Evolutionary conservation across 2,113 vertebrate species (phyloP).

Genomic region (Fulmarus glacialis): DNA sequence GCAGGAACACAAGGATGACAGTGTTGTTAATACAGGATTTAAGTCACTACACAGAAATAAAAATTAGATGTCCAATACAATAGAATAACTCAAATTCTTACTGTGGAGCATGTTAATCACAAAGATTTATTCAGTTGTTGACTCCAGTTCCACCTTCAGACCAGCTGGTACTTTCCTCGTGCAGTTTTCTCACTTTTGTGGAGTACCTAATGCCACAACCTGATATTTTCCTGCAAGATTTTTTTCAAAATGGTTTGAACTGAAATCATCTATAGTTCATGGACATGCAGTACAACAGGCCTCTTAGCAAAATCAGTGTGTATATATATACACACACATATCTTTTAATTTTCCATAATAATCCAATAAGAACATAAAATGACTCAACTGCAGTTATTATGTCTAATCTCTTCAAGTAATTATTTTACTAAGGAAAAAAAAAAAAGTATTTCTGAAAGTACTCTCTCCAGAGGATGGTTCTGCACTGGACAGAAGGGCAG

Average conservation of each 20-base stretch:
- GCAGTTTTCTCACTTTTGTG: background rate
- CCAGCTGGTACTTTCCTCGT: background rate
- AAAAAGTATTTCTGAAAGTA: background rate
- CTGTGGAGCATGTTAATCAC: background rate
- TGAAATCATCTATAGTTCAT: background rate
- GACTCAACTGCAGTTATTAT: background rate
- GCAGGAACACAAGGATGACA: background rate
- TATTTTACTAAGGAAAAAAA: background rate
- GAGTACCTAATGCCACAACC: accelerated
- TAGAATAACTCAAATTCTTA: background rate
- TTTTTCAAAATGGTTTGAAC: background rate
- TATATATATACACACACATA: too few species aligned
- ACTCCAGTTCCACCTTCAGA: background rate
- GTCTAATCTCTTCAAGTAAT: background rate
- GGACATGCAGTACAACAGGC: background rate
- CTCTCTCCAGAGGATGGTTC: background rate
- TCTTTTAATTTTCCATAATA: background rate
- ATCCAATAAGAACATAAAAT: background rate
- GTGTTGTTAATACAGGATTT: background rate
- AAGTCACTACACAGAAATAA: background rate
- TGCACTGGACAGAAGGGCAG: background rate
- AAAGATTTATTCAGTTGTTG: background rate
- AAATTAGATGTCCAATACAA: background rate
- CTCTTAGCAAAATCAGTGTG: background rate
- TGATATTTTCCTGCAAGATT: background rate